Percentiles rank a stretch among this genome's conserved stretches.
Conservation (phyloP, 2,797 vertebrate species). For the Zalophus californianus region DNA sequence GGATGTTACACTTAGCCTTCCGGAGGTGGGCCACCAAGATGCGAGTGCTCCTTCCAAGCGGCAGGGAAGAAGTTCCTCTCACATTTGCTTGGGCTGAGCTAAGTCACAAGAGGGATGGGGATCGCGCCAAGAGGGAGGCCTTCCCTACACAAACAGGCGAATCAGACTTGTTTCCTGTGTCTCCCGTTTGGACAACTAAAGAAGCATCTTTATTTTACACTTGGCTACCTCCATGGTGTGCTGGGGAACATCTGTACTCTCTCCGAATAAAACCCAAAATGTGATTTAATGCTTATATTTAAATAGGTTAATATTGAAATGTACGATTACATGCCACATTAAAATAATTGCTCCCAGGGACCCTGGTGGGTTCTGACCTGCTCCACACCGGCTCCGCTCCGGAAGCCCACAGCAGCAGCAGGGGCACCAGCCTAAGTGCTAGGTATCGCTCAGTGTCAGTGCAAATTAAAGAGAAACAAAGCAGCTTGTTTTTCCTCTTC, state of each 20-base stretch:
- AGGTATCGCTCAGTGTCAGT: neutral
- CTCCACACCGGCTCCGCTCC: neutral
- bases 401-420: neutral
- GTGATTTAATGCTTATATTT: neutral
- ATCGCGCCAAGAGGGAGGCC: neutral
- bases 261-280: neutral
- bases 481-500: slow-evolving; percentile 60
- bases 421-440: neutral
- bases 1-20: neutral
- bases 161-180: neutral
- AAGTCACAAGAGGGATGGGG: neutral
- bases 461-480: slow-evolving; percentile 26
- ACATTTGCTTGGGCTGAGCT: neutral
- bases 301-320: neutral
- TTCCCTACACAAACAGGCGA: neutral
- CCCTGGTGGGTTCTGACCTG: neutral
- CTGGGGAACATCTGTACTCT: neutral
- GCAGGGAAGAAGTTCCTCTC: neutral
- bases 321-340: neutral
- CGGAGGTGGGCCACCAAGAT: neutral
- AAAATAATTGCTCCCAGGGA: neutral
- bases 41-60: neutral
- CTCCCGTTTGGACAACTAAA: slow-evolving; percentile 12
- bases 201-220: neutral
- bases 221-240: neutral